A percentile compares a stretch with the other conserved stretches of the same genome.
phyloP scores from a whole-genome alignment of 2,797 vertebrate species.

The Sebastes reedi region DNA sequence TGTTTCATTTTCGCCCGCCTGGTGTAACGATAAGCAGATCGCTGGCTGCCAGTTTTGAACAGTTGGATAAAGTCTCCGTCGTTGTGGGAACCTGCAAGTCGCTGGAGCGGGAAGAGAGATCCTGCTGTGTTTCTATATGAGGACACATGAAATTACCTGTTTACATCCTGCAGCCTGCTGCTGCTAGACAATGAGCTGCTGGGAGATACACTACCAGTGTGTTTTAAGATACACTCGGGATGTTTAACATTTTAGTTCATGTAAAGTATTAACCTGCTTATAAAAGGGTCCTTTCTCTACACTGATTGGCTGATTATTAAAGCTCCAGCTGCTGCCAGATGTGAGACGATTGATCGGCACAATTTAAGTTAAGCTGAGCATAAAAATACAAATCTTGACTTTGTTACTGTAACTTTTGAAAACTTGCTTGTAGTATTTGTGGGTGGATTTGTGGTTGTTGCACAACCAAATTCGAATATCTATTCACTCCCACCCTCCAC shows the following conservation, averaged over 20 bases:
- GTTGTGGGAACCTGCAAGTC: conserved; percentile 38
- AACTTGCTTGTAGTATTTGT: too few relatives aligned
- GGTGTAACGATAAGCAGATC: conserved; percentile 63
- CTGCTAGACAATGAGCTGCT: not conserved
- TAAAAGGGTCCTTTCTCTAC: too few relatives aligned
- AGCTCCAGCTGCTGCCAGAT: not conserved
- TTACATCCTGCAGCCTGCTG: conserved; percentile 35
- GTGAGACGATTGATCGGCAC: not conserved
- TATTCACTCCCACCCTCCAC: too few relatives aligned
- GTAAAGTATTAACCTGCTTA: not conserved
- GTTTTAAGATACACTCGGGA: not conserved
- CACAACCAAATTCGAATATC: too few relatives aligned
- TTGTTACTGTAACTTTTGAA: too few relatives aligned
- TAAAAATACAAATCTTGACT: too few relatives aligned
- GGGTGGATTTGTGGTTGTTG: too few relatives aligned
- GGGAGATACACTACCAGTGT: not conserved
- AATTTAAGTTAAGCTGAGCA: not conserved
- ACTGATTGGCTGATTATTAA: too few relatives aligned
- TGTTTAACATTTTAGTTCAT: not conserved
- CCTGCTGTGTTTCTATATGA: conserved; percentile 59
- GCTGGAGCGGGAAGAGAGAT: conserved; percentile 13
- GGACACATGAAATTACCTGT: conserved; percentile 55
- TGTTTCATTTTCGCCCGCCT: conserved; percentile 74
- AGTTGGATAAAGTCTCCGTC: conserved; percentile 57
- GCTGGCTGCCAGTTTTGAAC: conserved; percentile 55